Evolutionary conservation across 2,797 vertebrate species (phyloP).

Genomic region (Lepus townsendii): DNA sequence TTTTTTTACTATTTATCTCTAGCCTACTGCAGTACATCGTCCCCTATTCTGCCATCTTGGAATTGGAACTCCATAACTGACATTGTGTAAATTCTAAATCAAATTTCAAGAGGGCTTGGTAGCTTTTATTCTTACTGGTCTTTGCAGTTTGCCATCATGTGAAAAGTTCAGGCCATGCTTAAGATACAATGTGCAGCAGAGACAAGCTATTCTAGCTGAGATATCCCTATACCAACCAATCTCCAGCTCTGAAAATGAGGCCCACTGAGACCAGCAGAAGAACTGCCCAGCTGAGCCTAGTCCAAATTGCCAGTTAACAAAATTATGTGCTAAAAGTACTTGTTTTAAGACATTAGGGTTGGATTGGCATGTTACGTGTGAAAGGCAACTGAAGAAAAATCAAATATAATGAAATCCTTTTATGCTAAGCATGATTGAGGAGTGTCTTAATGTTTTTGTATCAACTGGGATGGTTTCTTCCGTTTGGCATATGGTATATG

Average conservation of each 20-base stretch:
- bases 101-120: constrained; percentile 2
- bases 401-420: not conserved
- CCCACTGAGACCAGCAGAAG: not conserved
- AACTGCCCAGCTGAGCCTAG: not conserved
- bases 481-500: not conserved
- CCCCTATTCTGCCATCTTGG: too few species aligned
- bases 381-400: not conserved
- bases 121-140: not conserved
- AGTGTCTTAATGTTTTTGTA: not conserved
- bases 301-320: not conserved
- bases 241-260: not conserved
- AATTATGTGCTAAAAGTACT: not conserved
- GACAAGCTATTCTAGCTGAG: not conserved
- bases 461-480: not conserved
- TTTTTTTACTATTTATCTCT: too few species aligned
- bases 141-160: not conserved
- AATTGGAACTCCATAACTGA: too few species aligned
- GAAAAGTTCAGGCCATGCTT: not conserved
- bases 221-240: not conserved
- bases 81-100: not conserved
- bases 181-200: not conserved
- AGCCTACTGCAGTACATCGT: too few species aligned
- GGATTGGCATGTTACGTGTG: not conserved
- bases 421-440: not conserved
- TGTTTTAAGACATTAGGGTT: constrained; percentile 2